phyloP scores from a whole-genome alignment of 23 tunicate species.

The Styela plicata region DNA sequence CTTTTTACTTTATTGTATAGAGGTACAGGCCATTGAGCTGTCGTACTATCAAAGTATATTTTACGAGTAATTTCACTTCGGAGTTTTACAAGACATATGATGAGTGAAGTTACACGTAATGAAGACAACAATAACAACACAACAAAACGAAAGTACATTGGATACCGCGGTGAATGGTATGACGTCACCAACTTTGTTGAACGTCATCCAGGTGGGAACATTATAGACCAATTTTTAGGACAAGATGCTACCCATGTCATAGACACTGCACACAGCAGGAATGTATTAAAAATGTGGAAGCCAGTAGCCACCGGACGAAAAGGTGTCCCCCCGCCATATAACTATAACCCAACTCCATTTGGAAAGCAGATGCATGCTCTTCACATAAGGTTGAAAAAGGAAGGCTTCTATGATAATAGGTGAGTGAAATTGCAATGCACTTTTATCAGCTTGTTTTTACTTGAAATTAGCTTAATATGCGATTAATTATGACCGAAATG shows the following conservation, averaged over 20 bases:
- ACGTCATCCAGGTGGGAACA: constrained; percentile 82
- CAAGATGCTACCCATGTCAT: constrained; percentile 85
- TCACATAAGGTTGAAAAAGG: constrained; percentile 36
- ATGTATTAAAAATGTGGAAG: constrained; percentile 47
- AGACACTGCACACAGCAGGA: constrained; percentile 67
- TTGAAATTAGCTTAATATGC: too few relatives aligned
- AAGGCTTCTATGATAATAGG: constrained; percentile 85
- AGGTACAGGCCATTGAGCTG: too few relatives aligned
- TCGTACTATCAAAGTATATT: background rate
- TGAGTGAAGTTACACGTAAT: background rate
- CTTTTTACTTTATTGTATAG: too few relatives aligned
- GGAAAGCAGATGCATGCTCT: constrained; percentile 51
- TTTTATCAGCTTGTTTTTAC: too few relatives aligned
- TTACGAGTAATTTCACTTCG: background rate
- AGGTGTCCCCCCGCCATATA: constrained; percentile 5
- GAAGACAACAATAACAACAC: background rate
- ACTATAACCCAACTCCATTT: constrained; percentile 34
- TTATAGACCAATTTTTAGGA: constrained; percentile 75
- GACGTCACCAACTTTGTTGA: constrained; percentile 62
- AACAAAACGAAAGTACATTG: constrained; percentile 33
- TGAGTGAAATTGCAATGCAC: constrained; percentile 11
- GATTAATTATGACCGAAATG: too few relatives aligned
- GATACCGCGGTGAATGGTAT: constrained; percentile 85
- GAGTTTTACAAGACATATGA: background rate
- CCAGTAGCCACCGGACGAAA: constrained; percentile 30